Evolutionary conservation across 2,113 vertebrate genomes (phyloP).

Genomic region (Sinocyclocheilus grahami): DNA sequence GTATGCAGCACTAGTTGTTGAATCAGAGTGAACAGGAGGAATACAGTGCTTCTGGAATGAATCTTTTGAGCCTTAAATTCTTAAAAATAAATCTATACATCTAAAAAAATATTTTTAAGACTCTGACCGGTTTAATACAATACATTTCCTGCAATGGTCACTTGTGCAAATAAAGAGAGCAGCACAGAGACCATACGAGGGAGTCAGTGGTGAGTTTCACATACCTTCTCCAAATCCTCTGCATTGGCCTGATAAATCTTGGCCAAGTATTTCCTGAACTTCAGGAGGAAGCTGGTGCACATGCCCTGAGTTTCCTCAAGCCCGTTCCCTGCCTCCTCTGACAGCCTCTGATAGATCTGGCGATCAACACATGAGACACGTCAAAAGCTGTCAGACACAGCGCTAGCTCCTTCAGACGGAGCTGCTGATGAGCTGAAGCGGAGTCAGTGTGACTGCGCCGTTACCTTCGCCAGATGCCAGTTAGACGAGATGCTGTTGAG

Average conservation of each 20-base stretch:
- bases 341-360: constrained; percentile 91
- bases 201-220: background rate
- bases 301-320: constrained; percentile 90
- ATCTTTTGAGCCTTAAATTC: background rate
- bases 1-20: too few species aligned
- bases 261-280: constrained; percentile 82
- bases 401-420: background rate
- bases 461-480: constrained; percentile 93
- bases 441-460: constrained; percentile 32
- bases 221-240: constrained; percentile 82
- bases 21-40: too few species aligned
- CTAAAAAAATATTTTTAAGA: too few species aligned
- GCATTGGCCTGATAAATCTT: constrained; percentile 82
- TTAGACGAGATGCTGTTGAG: constrained; percentile 86
- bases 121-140: background rate
- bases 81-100: too few species aligned
- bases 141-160: background rate
- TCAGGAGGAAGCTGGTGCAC: constrained; percentile 82
- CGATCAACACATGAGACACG: background rate
- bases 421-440: background rate
- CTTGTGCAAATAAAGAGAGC: background rate
- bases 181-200: too few species aligned
- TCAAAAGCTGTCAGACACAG: background rate
- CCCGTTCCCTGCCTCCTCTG: constrained; percentile 87
- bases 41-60: background rate